phyloP scores from a whole-genome alignment of 2,888 invertebrate genomes.

The Itoplectis maculator region DNA sequence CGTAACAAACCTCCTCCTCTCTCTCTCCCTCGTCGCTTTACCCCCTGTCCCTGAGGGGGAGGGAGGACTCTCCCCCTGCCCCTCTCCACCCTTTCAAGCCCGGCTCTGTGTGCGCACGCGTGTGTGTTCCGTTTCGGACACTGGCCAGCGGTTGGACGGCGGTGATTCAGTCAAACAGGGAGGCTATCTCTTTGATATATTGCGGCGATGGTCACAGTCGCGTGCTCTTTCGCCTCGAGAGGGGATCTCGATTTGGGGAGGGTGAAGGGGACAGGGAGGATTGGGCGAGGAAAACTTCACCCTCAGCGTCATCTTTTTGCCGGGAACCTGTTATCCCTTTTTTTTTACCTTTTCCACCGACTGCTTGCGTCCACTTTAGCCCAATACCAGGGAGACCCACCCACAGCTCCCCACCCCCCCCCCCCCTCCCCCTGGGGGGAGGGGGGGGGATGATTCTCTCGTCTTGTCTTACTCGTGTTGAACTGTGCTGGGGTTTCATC shows the following conservation, averaged over 20 bases:
- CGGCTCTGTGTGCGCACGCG: no score
- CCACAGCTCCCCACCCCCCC: background rate
- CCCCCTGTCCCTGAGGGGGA: no score
- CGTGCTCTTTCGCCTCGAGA: conserved; percentile 58
- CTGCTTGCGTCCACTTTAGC: conserved; percentile 12
- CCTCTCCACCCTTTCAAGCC: no score
- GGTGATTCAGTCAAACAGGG: conserved; percentile 75
- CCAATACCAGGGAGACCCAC: conserved; percentile 32
- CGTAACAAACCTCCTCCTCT: conserved; percentile 39
- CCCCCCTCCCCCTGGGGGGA: no score
- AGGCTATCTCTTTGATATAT: conserved; percentile 78
- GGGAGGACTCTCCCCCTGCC: no score
- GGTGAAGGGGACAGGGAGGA: conserved; percentile 4
- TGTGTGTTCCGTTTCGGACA: conserved; percentile 51
- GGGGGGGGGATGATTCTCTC: no score
- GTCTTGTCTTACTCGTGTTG: conserved; percentile 30
- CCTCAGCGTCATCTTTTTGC: conserved; percentile 34
- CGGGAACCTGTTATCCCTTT: conserved; percentile 43
- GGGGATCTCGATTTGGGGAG: conserved; percentile 5
- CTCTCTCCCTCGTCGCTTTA: no score
- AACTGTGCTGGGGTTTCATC: conserved; percentile 7
- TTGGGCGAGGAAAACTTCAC: conserved; percentile 24
- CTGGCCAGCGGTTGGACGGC: conserved; percentile 54
- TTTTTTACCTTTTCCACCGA: conserved; percentile 42
- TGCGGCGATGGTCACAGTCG: conserved; percentile 64